Evolutionary conservation across 2,797 vertebrate species (phyloP).

Genomic region (Petrocephalus sullivani): DNA sequence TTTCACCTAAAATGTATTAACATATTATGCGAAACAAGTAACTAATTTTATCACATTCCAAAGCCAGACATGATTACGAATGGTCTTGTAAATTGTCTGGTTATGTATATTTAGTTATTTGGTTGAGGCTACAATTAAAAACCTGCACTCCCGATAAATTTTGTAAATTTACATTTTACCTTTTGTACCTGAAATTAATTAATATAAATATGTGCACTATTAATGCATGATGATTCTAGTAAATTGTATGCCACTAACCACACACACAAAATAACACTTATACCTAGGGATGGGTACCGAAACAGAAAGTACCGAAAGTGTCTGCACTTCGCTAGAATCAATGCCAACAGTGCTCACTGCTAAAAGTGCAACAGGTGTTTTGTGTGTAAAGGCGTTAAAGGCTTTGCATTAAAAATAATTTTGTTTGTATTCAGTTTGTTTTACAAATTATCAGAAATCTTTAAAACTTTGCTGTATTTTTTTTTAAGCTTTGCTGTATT

Average conservation of each 20-base stretch:
- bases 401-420: no score
- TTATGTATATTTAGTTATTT: background rate
- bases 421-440: no score
- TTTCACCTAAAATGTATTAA: background rate
- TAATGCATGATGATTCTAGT: background rate
- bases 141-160: background rate
- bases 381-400: no score
- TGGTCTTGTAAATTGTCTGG: background rate
- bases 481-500: no score
- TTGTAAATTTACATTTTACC: background rate
- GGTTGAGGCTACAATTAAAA: conserved; percentile 1
- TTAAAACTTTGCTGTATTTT: no score
- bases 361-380: no score
- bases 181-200: background rate
- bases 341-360: no score
- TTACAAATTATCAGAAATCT: no score
- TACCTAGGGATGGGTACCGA: no score
- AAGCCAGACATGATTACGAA: background rate
- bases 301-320: no score
- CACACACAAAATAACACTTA: background rate
- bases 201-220: background rate
- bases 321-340: no score
- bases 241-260: background rate
- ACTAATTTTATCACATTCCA: background rate
- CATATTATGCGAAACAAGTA: background rate